Evolutionary conservation across 2,113 vertebrate species (phyloP).

Genomic region (Phylloscopus trochiloides): DNA sequence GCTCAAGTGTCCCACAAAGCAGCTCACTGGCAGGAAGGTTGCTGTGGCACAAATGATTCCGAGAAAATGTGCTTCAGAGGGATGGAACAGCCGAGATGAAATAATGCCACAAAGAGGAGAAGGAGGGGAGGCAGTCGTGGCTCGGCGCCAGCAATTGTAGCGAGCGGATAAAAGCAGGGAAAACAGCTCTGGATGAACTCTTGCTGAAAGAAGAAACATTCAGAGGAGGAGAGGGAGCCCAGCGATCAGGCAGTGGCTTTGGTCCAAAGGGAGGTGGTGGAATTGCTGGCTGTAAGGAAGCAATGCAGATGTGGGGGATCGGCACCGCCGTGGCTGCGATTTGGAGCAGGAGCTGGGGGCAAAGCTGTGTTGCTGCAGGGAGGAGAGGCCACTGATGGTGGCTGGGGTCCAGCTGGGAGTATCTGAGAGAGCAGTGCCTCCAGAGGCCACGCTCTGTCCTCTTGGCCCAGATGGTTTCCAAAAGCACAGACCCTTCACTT

Average conservation of each 20-base stretch:
- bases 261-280: neutral
- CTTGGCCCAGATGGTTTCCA: neutral
- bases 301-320: rapidly evolving
- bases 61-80: neutral
- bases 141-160: neutral
- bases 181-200: neutral
- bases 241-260: rapidly evolving
- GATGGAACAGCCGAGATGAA: neutral
- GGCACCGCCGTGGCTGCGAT: rapidly evolving
- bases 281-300: neutral
- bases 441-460: rapidly evolving
- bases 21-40: neutral
- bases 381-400: rapidly evolving
- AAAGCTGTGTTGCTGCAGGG: neutral
- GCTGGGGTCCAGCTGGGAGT: neutral
- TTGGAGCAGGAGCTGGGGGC: neutral
- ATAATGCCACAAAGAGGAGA: neutral
- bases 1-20: neutral
- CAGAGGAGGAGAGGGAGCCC: neutral
- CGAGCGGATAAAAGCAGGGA: neutral
- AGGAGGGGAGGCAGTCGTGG: neutral
- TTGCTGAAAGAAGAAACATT: neutral
- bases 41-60: neutral
- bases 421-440: neutral
- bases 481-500: neutral